Conservation (phyloP, 2,888 invertebrate species). For the Microplitis deprimator region DNA sequence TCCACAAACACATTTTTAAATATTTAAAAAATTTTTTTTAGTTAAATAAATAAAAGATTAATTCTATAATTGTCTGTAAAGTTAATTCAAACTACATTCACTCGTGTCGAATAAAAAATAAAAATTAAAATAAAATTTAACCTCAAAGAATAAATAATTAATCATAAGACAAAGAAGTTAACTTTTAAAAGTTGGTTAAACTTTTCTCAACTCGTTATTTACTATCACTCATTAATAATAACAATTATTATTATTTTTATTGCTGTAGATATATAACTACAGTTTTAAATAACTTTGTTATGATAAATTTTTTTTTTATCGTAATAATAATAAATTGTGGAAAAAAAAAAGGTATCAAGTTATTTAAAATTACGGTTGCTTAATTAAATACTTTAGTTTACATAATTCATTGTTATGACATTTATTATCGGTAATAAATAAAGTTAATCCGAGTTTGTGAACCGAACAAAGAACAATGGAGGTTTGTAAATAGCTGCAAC, state of each 20-base stretch:
- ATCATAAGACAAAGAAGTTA: conserved; percentile 32
- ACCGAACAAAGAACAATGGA: neutral
- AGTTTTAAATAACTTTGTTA: too few species aligned
- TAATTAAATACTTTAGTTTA: neutral
- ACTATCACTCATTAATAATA: neutral
- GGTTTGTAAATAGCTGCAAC: neutral
- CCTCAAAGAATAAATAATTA: conserved; percentile 28
- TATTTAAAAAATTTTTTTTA: neutral
- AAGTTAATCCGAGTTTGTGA: neutral
- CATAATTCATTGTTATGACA: neutral
- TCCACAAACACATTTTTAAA: neutral
- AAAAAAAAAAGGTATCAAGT: neutral
- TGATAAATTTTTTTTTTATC: neutral
- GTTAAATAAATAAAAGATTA: conserved; percentile 21
- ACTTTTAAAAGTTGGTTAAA: conserved; percentile 15
- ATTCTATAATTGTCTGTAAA: conserved; percentile 2
- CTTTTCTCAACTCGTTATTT: neutral
- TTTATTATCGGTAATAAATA: neutral
- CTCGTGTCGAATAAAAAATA: neutral
- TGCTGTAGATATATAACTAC: neutral
- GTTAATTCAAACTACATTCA: neutral
- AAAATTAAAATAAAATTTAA: conserved; percentile 2
- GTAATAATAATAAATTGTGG: neutral
- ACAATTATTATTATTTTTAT: neutral
- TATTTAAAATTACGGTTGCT: neutral